Evolutionary conservation across 2,888 invertebrate species (phyloP).

Genomic region (Melanargia galathea): DNA sequence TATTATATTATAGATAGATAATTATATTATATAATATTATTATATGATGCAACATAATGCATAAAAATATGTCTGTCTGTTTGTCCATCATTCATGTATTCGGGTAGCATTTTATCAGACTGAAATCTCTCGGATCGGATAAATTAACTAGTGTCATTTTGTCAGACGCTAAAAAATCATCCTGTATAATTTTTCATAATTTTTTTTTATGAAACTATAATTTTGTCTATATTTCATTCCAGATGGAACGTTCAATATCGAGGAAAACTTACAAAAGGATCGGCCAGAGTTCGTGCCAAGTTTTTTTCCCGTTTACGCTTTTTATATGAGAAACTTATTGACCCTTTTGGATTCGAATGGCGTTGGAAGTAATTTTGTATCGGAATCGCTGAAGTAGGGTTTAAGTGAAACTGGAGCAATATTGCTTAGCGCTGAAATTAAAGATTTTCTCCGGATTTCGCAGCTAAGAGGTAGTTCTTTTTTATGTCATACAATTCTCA

Average conservation of each 20-base stretch:
- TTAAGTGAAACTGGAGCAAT: conserved; percentile 43
- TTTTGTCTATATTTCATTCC: conserved; percentile 25
- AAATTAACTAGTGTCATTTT: too few species aligned
- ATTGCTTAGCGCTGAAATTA: conserved; percentile 42
- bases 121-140: too few species aligned
- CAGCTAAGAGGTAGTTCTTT: neutral
- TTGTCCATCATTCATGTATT: too few species aligned
- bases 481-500: neutral
- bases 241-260: conserved; percentile 23
- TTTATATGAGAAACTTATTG: conserved; percentile 52
- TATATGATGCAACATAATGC: too few species aligned
- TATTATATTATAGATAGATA: too few species aligned
- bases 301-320: conserved; percentile 39
- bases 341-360: conserved; percentile 49
- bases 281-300: conserved; percentile 30
- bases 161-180: too few species aligned
- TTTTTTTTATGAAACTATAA: too few species aligned
- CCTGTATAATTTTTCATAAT: too few species aligned
- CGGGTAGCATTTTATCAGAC: too few species aligned
- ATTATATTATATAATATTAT: too few species aligned
- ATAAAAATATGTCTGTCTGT: too few species aligned
- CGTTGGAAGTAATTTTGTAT: conserved; percentile 52
- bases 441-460: conserved; percentile 22
- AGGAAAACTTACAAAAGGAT: conserved; percentile 29
- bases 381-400: conserved; percentile 45